Evolutionary conservation across 1,140 invertebrate genomes (phyloP).

Genomic region (Pseudoatta argentina): DNA sequence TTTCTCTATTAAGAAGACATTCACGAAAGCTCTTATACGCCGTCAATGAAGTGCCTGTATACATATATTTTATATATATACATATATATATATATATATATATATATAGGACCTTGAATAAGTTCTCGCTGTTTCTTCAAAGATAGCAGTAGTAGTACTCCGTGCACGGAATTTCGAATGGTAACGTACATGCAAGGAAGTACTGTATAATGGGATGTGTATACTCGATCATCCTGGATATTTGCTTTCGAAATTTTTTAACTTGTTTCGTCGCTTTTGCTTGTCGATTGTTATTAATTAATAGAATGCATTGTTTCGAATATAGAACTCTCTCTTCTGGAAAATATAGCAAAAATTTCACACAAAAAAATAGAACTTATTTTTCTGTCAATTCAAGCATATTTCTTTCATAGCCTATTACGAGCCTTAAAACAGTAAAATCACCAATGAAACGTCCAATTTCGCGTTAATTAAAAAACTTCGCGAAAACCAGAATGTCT

Average conservation of each 20-base stretch:
- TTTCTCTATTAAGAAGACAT: conserved; percentile 71
- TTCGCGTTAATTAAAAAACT: conserved; percentile 59
- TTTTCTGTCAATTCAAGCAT: conserved; percentile 16
- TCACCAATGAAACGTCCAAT: conserved; percentile 51
- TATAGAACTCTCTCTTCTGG: neutral
- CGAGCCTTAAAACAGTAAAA: conserved; percentile 1
- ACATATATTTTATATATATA: neutral
- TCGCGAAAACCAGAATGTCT: neutral
- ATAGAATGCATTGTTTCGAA: neutral
- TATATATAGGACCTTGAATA: too few relatives aligned
- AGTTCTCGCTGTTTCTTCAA: too few relatives aligned
- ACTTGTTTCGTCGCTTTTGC: neutral
- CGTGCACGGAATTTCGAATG: too few relatives aligned
- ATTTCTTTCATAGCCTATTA: conserved; percentile 49
- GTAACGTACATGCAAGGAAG: too few relatives aligned
- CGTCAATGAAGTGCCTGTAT: conserved; percentile 1
- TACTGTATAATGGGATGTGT: too few relatives aligned
- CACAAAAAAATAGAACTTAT: neutral
- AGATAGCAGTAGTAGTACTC: too few relatives aligned
- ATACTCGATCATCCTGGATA: neutral
- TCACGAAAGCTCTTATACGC: conserved; percentile 46
- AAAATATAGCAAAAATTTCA: neutral
- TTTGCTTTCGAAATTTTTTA: neutral
- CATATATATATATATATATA: neutral
- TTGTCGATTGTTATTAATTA: conserved; percentile 24